A percentile compares a stretch with the other conserved stretches of the same genome.
These are phyloP conservation scores for Xiphophorus hellerii DNA, from an alignment of 2,113 vertebrate genomes.

Conservation along the genomic window DNA sequence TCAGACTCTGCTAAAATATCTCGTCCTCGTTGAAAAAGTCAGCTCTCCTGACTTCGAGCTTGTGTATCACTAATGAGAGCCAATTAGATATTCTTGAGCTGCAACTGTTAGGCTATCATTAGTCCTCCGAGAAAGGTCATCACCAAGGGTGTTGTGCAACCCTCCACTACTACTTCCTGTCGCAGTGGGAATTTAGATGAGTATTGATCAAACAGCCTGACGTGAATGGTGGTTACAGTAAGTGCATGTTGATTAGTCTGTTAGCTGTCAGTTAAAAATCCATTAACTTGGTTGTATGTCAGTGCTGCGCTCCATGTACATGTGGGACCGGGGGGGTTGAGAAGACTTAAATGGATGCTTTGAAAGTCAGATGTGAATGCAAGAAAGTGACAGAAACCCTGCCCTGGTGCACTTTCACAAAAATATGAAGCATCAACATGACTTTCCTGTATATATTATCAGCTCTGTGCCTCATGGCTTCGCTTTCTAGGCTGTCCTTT, in stretches of 20 bases:
- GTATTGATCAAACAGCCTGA: slow-evolving; percentile 54
- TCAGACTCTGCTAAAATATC: slow-evolving; percentile 23
- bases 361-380: slow-evolving; percentile 4
- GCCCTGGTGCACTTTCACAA: not conserved
- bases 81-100: slow-evolving; percentile 48
- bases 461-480: slow-evolving; percentile 8
- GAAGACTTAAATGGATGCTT: not conserved
- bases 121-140: slow-evolving; percentile 58
- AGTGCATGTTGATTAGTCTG: slow-evolving; percentile 20
- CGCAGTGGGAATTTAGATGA: slow-evolving; percentile 7
- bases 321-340: not conserved
- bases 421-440: slow-evolving; percentile 2
- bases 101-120: slow-evolving; percentile 31
- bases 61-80: slow-evolving; percentile 44
- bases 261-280: slow-evolving; percentile 5
- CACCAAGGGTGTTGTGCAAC: slow-evolving; percentile 44
- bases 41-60: not conserved
- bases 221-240: slow-evolving; percentile 21
- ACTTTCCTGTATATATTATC: not conserved
- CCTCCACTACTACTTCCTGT: slow-evolving; percentile 49
- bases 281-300: not conserved
- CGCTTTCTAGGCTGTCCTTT: not conserved
- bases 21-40: slow-evolving; percentile 35
- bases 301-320: not conserved
- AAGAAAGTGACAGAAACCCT: not conserved